Evolutionary conservation across 2,797 vertebrate genomes (phyloP).

Genomic region (Serranus cabrilla): DNA sequence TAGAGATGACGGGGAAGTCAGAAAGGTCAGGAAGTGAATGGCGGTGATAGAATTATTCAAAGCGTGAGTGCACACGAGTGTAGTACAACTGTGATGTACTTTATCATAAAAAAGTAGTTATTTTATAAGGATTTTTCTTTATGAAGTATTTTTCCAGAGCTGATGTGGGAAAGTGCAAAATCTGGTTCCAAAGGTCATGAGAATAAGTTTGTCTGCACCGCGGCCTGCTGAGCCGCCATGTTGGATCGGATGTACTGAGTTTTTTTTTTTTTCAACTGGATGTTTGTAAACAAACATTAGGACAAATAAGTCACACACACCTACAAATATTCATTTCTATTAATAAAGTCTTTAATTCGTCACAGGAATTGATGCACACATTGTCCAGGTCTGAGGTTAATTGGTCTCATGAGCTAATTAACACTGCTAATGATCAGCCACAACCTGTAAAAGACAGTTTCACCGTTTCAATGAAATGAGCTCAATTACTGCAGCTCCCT

Average conservation of each 20-base stretch:
- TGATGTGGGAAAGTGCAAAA: background rate
- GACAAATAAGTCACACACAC: conserved; percentile 1
- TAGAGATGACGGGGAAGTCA: conserved; percentile 39
- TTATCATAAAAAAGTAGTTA: background rate
- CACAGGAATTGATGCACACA: conserved; percentile 70
- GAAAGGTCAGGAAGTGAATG: conserved; percentile 54
- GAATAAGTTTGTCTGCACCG: background rate
- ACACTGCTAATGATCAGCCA: conserved; percentile 69
- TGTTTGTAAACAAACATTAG: conserved; percentile 32
- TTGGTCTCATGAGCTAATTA: conserved; percentile 77
- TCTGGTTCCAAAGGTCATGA: background rate
- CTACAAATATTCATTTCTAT: conserved; percentile 36
- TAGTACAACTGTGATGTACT: conserved; percentile 13
- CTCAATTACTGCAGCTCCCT: conserved; percentile 74
- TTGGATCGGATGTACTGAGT: background rate
- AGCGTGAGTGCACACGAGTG: conserved; percentile 9
- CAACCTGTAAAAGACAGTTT: conserved; percentile 60
- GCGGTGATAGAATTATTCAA: conserved; percentile 40
- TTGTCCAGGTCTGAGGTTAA: conserved; percentile 79
- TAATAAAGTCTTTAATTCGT: conserved; percentile 69
- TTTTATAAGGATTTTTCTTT: conserved; percentile 6
- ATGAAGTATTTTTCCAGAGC: background rate
- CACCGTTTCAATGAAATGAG: conserved; percentile 79
- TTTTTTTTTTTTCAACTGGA: background rate
- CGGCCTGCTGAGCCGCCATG: conserved; percentile 5